Evolutionary conservation across 1,140 invertebrate genomes (phyloP), one percentile per base, ranked within the genome.

Genomic region (Vanessa tameamea): DNA sequence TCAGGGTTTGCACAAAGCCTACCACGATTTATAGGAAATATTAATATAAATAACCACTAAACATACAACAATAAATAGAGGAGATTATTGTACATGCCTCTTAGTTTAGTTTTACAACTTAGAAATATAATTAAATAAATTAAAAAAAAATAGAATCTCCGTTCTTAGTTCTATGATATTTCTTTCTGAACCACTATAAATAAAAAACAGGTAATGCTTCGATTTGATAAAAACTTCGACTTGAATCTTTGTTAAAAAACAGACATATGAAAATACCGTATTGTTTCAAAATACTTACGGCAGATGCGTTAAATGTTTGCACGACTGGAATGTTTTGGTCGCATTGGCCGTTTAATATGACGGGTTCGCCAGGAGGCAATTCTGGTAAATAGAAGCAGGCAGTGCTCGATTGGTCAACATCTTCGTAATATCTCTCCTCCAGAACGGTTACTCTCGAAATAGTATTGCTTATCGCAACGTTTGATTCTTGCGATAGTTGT

Each of bases 371-470:
- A 2, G 76, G 69, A 1, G 64, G 50, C 7, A 82, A 66, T 13
- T 81, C 82, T 3, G 87, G 87, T 64, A 79, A 15, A 65, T 79
- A 85, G 79, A 87, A 88, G 63, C 89, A 91, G 4, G 78, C 83
- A 1, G 53, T 48, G 9, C 78, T 71, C 0, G 78, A 76, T 43
- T 88, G 88, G 31, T 81, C 72, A 11, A 82, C 72, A 2, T n/a
- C 37, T n/a, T 85, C 71, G 51, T 74, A 91, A 64, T 87, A 90
- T 37, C 69, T 72, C 13, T 88, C 57, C n/a, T 84, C 64, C 3
- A 91, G 59, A 0, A 88, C 86, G 23, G 76, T 69, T 13, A 89
- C 69, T 11, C 47, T 75, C 9, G 71, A 43, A 0, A 87, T 87
- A 0, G 66, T 61, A 3, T 31, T 57, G 61, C 86, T 80, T 9